phyloP scores from a whole-genome alignment of 2,113 vertebrate genomes.

The Prunella fulvescens region DNA sequence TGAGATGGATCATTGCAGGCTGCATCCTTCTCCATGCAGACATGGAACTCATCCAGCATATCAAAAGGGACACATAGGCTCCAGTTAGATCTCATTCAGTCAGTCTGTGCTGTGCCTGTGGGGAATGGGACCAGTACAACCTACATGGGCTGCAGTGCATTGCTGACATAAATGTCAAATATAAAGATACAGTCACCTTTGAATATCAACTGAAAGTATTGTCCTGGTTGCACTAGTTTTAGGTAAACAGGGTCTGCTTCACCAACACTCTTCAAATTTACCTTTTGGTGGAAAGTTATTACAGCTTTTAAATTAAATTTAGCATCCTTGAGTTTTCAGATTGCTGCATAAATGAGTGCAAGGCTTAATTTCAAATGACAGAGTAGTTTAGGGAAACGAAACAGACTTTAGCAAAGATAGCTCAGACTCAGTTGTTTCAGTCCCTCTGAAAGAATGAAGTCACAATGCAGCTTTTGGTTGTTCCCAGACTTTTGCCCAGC shows the following conservation, averaged over 20 bases:
- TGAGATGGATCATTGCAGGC: not conserved
- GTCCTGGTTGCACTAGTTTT: not conserved
- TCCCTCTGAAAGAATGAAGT: not conserved
- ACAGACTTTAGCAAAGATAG: not conserved
- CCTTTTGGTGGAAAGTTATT: not conserved
- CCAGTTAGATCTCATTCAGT: not conserved
- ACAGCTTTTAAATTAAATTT: not conserved
- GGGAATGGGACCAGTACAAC: not conserved
- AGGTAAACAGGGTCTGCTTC: not conserved
- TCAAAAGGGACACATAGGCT: not conserved
- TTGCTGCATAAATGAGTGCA: not conserved
- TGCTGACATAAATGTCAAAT: not conserved
- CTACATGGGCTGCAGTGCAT: fast-evolving
- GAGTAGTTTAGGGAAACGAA: not conserved
- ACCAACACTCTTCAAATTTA: not conserved
- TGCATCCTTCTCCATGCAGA: not conserved
- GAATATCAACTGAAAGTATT: not conserved
- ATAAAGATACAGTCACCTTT: not conserved
- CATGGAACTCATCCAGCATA: not conserved
- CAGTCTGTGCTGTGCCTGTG: not conserved
- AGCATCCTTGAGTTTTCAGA: not conserved
- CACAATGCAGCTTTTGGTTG: not conserved
- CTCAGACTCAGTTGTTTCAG: not conserved
- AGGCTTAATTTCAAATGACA: not conserved
- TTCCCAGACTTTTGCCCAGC: not conserved